Evolutionary conservation across 2,797 vertebrate genomes (phyloP), one percentile per base, ranked within the genome.

Genomic region (Lagocephalus sceleratus): DNA sequence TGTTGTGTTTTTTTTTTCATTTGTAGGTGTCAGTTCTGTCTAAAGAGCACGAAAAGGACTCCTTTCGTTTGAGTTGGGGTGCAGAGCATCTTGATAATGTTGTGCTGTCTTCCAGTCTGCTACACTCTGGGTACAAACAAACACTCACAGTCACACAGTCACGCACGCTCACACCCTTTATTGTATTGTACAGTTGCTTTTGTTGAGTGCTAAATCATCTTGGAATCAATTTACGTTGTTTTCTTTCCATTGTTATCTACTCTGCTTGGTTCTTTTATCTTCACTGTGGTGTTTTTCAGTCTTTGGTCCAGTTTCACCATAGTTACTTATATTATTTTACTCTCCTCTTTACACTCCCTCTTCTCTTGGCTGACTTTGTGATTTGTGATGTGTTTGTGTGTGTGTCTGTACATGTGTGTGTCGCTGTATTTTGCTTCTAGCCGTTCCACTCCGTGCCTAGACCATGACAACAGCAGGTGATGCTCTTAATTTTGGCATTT

Each of bases 381-480:
- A 75, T 88, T 75, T 83, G 78, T 86, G 70, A 29, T 80, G 71
- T 83, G 65, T 78, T 82, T 76, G 57, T 85, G 76, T 91, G 82
- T 91, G 15, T 45, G 43, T 45, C 17, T 45, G 43, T 45, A 12
- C 19, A 15, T 57, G 45, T 53, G 56, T 64, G 39, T 67, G 60
- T 67, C 60, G 79, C 85, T 93, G 85, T 94, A 75, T 92, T 94
- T 88, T 95, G 82, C 94, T 87, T 94, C 86, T 96, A 98, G 96
- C 93, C 92, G 66, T 84, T 85, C 94, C 78, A 95, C 96, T 91
- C 95, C 95, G 85, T 96, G 92, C 93, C 92, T 97, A 93, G 96
- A 98, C 85, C 92, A 94, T 92, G 96, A 99, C 94, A 95, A 95
- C 94, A 95, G 96, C 96, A 99, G 96, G 96, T 99, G 95, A 99